A percentile compares a stretch with the other conserved stretches of the same genome.
Evolutionary conservation across 2,113 vertebrate genomes (phyloP).

Genomic region (Myiopsitta monachus): DNA sequence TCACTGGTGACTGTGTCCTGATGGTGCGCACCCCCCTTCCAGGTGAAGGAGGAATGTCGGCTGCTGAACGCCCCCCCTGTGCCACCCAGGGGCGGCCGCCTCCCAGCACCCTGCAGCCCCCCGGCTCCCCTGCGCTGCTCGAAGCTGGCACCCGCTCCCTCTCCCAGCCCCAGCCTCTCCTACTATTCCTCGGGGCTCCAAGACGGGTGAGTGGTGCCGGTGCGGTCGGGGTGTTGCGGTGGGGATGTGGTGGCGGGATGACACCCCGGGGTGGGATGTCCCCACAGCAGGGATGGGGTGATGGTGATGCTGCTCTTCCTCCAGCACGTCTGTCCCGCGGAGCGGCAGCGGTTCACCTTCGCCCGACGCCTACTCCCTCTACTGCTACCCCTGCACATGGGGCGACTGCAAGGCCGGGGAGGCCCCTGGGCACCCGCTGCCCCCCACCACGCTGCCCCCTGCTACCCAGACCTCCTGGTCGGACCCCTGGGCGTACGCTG

Average conservation of each 20-base stretch:
- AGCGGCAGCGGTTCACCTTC: conserved; percentile 85
- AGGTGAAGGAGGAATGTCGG: conserved; percentile 97
- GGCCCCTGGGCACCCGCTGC: conserved; percentile 58
- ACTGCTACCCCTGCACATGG: conserved; percentile 96
- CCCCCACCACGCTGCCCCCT: conserved; percentile 50
- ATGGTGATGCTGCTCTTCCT: background rate
- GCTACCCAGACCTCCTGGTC: conserved; percentile 80
- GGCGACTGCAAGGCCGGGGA: conserved; percentile 88
- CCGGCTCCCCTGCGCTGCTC: conserved; percentile 81
- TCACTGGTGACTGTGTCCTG: background rate
- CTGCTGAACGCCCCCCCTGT: conserved; percentile 92
- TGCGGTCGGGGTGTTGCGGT: accelerated
- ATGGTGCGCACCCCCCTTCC: background rate
- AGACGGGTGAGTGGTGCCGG: conserved; percentile 78
- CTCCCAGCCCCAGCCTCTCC: conserved; percentile 86
- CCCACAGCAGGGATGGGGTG: background rate
- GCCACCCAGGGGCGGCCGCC: conserved; percentile 84
- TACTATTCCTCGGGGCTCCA: conserved; percentile 94
- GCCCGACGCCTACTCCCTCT: conserved; percentile 87
- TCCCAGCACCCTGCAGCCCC: background rate
- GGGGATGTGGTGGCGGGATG: background rate
- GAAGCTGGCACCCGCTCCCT: conserved; percentile 75
- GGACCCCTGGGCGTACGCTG: conserved; percentile 75
- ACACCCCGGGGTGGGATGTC: background rate
- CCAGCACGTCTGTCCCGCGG: conserved; percentile 69